Percentiles rank a stretch among this genome's conserved stretches.
Conservation (phyloP, 2,888 invertebrate genomes). For the Heteromyza rotundicornis region DNA sequence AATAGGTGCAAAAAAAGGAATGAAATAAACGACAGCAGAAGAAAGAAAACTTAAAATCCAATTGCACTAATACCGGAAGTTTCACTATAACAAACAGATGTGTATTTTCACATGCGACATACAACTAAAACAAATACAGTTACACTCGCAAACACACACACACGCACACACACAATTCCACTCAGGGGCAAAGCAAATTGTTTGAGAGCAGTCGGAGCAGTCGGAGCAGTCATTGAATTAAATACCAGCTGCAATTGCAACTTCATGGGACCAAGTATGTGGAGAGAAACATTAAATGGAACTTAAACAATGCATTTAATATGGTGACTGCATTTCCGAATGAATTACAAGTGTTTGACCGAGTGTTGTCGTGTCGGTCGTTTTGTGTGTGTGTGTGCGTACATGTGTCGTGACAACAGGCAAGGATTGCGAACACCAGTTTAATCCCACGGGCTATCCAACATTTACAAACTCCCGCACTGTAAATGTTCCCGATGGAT, state of each 20-base stretch:
- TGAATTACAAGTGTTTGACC: too few species aligned
- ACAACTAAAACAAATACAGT: neutral
- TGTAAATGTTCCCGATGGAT: conserved; percentile 30
- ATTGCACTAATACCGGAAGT: neutral
- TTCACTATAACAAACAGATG: neutral
- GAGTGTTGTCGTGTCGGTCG: too few species aligned
- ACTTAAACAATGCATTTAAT: neutral
- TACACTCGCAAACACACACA: neutral
- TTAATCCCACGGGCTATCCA: too few species aligned
- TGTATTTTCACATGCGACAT: neutral
- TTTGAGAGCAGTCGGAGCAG: neutral
- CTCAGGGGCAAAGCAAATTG: neutral
- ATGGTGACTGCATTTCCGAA: too few species aligned
- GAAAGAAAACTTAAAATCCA: neutral
- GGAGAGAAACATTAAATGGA: conserved; percentile 46
- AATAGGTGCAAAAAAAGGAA: neutral
- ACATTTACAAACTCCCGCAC: too few species aligned
- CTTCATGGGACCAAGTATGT: conserved; percentile 39
- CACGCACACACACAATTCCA: neutral
- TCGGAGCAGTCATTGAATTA: conserved; percentile 1
- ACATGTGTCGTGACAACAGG: too few species aligned
- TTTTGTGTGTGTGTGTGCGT: too few species aligned
- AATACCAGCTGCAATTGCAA: neutral
- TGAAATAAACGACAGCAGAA: neutral
- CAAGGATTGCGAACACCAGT: too few species aligned